Percentiles rank a stretch among this genome's conserved stretches.
Conservation (phyloP, 2,888 invertebrate species). For the Oegoconia quadripuncta region DNA sequence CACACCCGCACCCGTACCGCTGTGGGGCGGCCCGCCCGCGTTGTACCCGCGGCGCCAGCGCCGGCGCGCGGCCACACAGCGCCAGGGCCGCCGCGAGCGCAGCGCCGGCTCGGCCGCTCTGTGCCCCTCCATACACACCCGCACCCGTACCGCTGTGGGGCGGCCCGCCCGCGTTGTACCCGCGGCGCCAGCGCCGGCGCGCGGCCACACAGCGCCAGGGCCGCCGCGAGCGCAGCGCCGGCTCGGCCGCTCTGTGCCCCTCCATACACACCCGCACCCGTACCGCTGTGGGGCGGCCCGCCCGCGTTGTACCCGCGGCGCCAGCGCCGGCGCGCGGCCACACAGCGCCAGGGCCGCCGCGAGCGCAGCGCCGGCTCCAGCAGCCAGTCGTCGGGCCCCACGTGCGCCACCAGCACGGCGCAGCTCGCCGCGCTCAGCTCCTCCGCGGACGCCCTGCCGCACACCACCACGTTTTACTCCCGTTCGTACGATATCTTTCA, state of each 20-base stretch:
- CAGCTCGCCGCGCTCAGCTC: slow-evolving; percentile 84
- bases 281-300: slow-evolving; percentile 84
- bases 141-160: slow-evolving; percentile 83
- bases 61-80: no score
- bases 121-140: no score
- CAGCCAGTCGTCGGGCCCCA: slow-evolving; percentile 89
- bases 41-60: no score
- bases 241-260: no score
- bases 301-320: slow-evolving; percentile 84
- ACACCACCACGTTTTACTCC: not conserved
- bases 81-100: no score
- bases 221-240: no score
- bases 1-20: no score
- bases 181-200: slow-evolving; percentile 79
- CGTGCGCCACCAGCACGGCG: slow-evolving; percentile 84
- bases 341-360: slow-evolving; percentile 84
- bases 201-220: no score
- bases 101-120: no score
- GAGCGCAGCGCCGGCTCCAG: slow-evolving; percentile 82
- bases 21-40: no score
- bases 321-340: slow-evolving; percentile 70
- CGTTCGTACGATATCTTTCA: not conserved
- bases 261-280: no score
- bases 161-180: slow-evolving; percentile 86
- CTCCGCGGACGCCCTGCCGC: slow-evolving; percentile 83